Conservation (phyloP, 2,113 vertebrate genomes). For the Phalacrocorax carbo region DNA sequence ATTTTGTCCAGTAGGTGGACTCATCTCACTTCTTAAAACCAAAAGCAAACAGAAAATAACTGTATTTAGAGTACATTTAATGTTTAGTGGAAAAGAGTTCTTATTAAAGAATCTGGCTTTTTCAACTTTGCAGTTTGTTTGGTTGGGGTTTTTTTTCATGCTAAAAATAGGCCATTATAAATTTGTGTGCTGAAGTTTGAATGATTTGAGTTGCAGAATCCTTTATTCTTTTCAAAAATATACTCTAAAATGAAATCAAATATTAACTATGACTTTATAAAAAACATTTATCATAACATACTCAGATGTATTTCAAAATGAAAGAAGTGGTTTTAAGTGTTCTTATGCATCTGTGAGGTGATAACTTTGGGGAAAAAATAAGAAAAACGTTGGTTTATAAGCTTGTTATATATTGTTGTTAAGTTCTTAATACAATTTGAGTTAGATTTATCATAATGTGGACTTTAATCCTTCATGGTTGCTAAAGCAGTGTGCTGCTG, state of each 20-base stretch:
- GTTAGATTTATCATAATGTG: neutral
- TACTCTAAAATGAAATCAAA: neutral
- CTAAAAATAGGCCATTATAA: neutral
- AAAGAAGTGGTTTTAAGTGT: neutral
- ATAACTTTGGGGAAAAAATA: neutral
- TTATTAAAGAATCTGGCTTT: conserved; percentile 10
- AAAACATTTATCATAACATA: neutral
- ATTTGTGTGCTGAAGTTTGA: neutral
- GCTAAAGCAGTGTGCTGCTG: too few species aligned
- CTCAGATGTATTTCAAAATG: neutral
- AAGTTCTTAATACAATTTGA: neutral
- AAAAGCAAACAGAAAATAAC: neutral
- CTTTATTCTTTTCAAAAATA: neutral
- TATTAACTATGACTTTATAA: neutral
- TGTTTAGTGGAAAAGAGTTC: neutral
- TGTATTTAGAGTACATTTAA: neutral
- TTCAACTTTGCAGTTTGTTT: neutral
- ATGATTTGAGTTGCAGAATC: neutral
- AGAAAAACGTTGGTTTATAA: neutral
- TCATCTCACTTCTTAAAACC: neutral
- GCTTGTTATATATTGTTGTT: neutral
- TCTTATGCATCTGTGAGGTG: neutral
- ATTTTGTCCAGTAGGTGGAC: neutral
- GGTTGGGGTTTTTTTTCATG: neutral
- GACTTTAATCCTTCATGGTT: neutral